Base-by-base conservation (phyloP, 2,888 invertebrate species). In the Troilus luridus region DNA sequence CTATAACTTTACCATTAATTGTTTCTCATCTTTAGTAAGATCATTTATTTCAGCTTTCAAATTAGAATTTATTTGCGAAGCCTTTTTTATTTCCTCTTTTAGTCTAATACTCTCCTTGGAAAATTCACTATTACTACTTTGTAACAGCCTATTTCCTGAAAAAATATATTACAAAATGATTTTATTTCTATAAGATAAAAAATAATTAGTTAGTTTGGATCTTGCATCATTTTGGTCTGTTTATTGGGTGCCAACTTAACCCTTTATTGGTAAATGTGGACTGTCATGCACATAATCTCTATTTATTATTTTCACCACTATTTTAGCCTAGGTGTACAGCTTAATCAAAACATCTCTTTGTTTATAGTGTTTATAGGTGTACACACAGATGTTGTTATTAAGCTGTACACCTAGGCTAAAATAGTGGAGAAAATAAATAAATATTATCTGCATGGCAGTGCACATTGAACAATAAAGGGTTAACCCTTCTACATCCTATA, bases 1-100 rank as follows among this genome's bases (percentile, higher is more conserved):
- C n/a, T 85, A n/a, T 56, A 6, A 77, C 41, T 58, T n/a, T 85
- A 85, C 85, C 85, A 56, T 85, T 85, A 56, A n/a, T n/a, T 85
- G 54, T 56, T 21, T 58, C 9, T 10, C 11, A 58, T 85, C 85
- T 3, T 6, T 56, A 56, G 56, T n/a, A 11, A 85, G 56, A 21
- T 85, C 54, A 3, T 56, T 0, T 85, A 85, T 56, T 85, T 85
- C 85, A 85, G 56, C 17, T 56, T 58, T 85, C n/a, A 85, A 56
- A 58, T 85, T 85, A 6, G 85, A 85, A 58, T 85, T 85, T 58
- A 21, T 56, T 14, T 1, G 14, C 11, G 12, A 11, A n/a, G 0
- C 3, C 19, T 85, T 58, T 10, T 12, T 54, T 21, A 54, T 58
- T 85, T 56, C 56, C 12, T 85, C 85, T 85, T 85, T 85, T 10